Evolutionary conservation across 2,888 invertebrate genomes (phyloP), one percentile per base, ranked within the genome.

Genomic region (Cantharis rufa): DNA sequence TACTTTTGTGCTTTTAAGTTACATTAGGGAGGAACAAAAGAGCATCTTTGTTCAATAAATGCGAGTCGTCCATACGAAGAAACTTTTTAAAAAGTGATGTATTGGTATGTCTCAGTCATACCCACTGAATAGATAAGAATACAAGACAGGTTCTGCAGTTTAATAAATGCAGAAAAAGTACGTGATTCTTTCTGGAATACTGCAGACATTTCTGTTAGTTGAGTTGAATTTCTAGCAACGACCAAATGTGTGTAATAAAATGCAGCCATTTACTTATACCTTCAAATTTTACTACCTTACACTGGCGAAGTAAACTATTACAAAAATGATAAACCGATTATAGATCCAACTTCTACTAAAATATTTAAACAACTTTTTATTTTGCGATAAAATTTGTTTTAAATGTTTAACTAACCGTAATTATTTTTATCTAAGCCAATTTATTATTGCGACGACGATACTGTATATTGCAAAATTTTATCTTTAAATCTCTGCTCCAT

Each of bases 131-230:
- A 81, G 81, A 82, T 82, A 82, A 82, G 81, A 78, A 79, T 73
- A 76, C 74, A 76, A 72, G 75, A 74, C 70, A 61, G 63, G 69
- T 66, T 73, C 74, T 73, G 74, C 72, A 76, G 77, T 79, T 78
- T 75, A 77, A 79, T 79, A 75, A 81, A 81, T 81, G 80, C 77
- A 76, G 48, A 48, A 48, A 78, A 79, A 79, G 78, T 82, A 82
- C 81, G 83, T 82, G 83, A 82, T 83, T 82, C 82, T 83, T 81
- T 48, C 18, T 80, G 79, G 82, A 81, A 81, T 81, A 81, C 79
- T 78, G 80, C 80, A 81, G 81, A 80, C 81, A 79, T 78, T 82
- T 81, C 82, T 48, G 48, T 48, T 24, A 24, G 24, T 24, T n/a
- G 48, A 48, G 48, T 48, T 48, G n/a, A 48, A 48, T 48, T 24